Evolutionary conservation across 2,888 invertebrate species (phyloP).

Genomic region (Drosophila kokeensis): DNA sequence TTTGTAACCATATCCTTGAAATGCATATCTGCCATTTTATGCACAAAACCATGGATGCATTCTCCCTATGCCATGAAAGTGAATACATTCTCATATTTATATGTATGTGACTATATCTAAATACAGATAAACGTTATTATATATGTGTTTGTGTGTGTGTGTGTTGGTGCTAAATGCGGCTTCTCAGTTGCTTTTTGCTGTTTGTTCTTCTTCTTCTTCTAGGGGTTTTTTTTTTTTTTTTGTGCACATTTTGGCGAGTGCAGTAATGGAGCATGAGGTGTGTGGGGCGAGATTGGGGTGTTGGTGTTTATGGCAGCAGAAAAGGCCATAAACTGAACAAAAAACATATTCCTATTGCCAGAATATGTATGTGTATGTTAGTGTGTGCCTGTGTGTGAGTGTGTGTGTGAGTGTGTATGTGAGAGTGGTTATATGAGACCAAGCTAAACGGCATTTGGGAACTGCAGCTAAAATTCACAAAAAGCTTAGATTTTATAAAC

Average conservation of each 20-base stretch:
- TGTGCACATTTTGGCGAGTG: conserved; percentile 33
- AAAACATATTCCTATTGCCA: conserved; percentile 60
- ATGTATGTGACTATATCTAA: conserved; percentile 21
- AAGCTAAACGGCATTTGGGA: conserved; percentile 70
- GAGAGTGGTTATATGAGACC: conserved; percentile 43
- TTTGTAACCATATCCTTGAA: conserved; percentile 77
- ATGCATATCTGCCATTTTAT: conserved; percentile 73
- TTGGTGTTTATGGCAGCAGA: conserved; percentile 73
- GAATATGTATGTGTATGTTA: not conserved
- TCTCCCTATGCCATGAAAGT: conserved; percentile 55
- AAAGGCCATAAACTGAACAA: conserved; percentile 78
- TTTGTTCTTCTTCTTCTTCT: conserved; percentile 8
- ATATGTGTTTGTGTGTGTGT: conserved; percentile 50
- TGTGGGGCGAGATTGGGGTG: conserved; percentile 13
- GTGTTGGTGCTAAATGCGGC: conserved; percentile 69
- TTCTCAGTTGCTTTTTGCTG: conserved; percentile 46
- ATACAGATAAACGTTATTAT: conserved; percentile 57
- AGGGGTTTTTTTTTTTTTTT: conserved; percentile 17
- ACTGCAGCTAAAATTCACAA: conserved; percentile 65
- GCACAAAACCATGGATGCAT: conserved; percentile 58
- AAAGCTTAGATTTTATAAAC: conserved; percentile 67
- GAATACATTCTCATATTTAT: conserved; percentile 20
- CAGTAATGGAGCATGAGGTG: conserved; percentile 45
- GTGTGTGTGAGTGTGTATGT: conserved; percentile 32
- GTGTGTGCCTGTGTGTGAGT: conserved; percentile 16